Evolutionary conservation across 2,888 invertebrate species (phyloP), one percentile per base, ranked within the genome.

Genomic region (Cephus sareptanus): DNA sequence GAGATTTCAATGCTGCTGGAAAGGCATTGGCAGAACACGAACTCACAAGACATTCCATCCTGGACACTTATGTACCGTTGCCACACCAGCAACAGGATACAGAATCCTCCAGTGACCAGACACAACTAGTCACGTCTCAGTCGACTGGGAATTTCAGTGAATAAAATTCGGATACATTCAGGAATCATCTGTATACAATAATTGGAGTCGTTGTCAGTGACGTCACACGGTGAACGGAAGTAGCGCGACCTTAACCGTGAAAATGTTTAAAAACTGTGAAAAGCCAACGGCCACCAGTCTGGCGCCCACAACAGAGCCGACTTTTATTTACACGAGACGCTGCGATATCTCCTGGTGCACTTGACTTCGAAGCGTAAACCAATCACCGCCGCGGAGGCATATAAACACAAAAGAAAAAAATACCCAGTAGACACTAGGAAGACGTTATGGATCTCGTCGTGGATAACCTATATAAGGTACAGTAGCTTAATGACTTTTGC

Each of bases 361-460:
- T 56, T 56, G 56, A 56, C 56, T 56, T 23, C 56, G 56, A 56
- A 23, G 56, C 56, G 23, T 56, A 79, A 83, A 82, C 79, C 74
- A 78, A 80, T 76, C 74, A 69, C 77, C 79, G 84, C 83, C 81
- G 75, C 34, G 82, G 80, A 83, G 83, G 83, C 84, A 85, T 84
- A 82, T 83, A 83, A 85, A 81, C n/a, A 30, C 23, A 74, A 34
- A 23, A 74, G 74, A 74, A 74, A 74, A 34, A n/a, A 74, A 74
- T 74, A 13, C 34, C 33, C 34, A 35, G 34, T 35, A 74, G 74
- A 74, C 33, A n/a, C n/a, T 69, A 80, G 74, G 78, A 75, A 69
- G 77, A 76, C 35, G 75, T n/a, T 56, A 79, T 77, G 76, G 75
- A 35, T 75, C 76, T 77, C 34, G 75, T n/a, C 9, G 56, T 56